These are phyloP conservation scores for Zelleria hepariella DNA, from an alignment of 2,888 invertebrate genomes.

Conservation along the genomic window DNA sequence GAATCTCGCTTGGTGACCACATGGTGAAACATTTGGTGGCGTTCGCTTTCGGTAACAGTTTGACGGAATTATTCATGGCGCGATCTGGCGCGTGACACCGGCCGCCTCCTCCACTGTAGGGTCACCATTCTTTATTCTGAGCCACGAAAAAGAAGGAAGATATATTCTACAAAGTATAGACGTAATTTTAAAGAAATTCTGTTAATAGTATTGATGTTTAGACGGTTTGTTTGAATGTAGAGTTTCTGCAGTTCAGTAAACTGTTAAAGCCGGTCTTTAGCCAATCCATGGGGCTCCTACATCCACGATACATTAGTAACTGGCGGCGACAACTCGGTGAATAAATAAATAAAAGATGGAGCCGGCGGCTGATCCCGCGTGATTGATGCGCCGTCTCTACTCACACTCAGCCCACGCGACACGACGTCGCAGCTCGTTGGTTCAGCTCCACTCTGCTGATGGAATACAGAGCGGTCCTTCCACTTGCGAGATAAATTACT, in stretches of 20 bases:
- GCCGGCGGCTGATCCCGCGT: background rate
- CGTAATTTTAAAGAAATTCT: too few relatives aligned
- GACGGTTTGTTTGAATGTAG: too few relatives aligned
- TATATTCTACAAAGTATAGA: too few relatives aligned
- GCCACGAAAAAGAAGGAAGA: background rate
- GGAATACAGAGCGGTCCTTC: background rate
- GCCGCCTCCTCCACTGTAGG: background rate
- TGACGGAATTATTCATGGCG: background rate
- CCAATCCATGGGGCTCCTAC: background rate
- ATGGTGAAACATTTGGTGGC: background rate
- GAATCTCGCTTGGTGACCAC: background rate
- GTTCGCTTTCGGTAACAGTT: background rate
- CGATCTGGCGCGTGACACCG: background rate
- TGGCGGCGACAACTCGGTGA: background rate
- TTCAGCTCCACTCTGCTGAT: background rate
- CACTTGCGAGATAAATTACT: background rate
- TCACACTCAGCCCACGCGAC: background rate
- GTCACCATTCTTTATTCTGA: background rate
- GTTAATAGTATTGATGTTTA: too few relatives aligned
- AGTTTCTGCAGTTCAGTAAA: too few relatives aligned
- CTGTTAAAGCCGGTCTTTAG: too few relatives aligned
- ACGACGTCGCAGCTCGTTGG: background rate
- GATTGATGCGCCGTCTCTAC: background rate
- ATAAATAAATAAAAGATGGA: background rate
- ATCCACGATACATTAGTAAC: background rate